These are phyloP conservation scores for Amphilophus citrinellus DNA, from an alignment of 2,113 vertebrate genomes.

Conservation along the genomic window DNA sequence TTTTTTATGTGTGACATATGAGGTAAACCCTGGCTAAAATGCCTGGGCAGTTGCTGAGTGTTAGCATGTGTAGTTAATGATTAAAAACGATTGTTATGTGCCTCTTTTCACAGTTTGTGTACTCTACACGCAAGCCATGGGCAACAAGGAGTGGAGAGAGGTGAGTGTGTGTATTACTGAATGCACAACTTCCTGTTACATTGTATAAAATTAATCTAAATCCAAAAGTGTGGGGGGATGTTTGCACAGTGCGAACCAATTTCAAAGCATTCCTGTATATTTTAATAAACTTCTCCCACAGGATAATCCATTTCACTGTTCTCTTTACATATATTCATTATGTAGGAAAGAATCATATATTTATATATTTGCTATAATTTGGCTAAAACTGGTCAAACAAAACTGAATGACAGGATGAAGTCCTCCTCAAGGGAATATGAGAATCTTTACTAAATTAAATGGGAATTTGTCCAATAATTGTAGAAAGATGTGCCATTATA, in stretches of 20 bases:
- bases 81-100: background rate
- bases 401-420: background rate
- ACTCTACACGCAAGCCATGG: constrained; percentile 94
- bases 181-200: background rate
- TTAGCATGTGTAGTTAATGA: background rate
- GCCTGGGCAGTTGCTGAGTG: background rate
- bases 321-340: fast-evolving
- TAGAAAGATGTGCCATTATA: background rate
- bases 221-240: too few species aligned
- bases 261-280: background rate
- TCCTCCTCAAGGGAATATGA: background rate
- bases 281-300: background rate
- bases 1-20: background rate
- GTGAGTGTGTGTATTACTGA: constrained; percentile 78
- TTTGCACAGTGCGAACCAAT: too few species aligned
- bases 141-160: constrained; percentile 99
- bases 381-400: background rate
- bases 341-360: fast-evolving
- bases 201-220: background rate
- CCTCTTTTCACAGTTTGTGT: constrained; percentile 90
- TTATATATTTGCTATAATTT: background rate
- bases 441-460: background rate
- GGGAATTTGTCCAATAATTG: background rate
- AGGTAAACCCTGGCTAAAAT: background rate
- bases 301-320: background rate